These are phyloP conservation scores for Mixornis gularis DNA, from an alignment of 2,113 vertebrate species.

Conservation along the genomic window DNA sequence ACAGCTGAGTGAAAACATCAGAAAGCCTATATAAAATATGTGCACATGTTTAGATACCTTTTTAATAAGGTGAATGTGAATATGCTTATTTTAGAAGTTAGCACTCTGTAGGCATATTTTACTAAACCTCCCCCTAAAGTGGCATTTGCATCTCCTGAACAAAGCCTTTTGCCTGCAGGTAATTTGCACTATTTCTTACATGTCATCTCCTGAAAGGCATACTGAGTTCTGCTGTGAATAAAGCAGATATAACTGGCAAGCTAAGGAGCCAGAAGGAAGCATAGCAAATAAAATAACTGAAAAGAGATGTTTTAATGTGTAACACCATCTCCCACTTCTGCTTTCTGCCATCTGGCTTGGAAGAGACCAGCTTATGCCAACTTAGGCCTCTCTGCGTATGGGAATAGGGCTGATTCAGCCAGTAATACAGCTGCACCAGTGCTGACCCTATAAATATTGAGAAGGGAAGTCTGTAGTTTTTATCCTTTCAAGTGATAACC, in stretches of 20 bases:
- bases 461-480: constrained; percentile 33
- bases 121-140: neutral
- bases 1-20: neutral
- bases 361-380: constrained; percentile 39
- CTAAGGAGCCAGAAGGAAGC: constrained; percentile 44
- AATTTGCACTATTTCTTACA: constrained; percentile 9
- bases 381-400: constrained; percentile 27
- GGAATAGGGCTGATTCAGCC: constrained; percentile 53
- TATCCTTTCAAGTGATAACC: constrained; percentile 46
- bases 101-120: neutral
- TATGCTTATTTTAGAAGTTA: neutral
- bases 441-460: constrained; percentile 50
- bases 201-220: constrained; percentile 27
- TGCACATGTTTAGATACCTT: neutral
- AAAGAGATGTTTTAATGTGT: constrained; percentile 61
- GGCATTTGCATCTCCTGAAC: neutral
- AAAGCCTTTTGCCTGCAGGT: constrained; percentile 44
- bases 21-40: neutral
- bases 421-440: constrained; percentile 32
- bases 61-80: neutral
- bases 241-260: constrained; percentile 47
- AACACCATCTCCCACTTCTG: constrained; percentile 55
- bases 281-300: constrained; percentile 54
- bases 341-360: constrained; percentile 58
- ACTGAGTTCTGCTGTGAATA: constrained; percentile 22